Evolutionary conservation across 2,113 vertebrate genomes (phyloP), one percentile per base, ranked within the genome.

Genomic region (Nothoprocta pentlandii): DNA sequence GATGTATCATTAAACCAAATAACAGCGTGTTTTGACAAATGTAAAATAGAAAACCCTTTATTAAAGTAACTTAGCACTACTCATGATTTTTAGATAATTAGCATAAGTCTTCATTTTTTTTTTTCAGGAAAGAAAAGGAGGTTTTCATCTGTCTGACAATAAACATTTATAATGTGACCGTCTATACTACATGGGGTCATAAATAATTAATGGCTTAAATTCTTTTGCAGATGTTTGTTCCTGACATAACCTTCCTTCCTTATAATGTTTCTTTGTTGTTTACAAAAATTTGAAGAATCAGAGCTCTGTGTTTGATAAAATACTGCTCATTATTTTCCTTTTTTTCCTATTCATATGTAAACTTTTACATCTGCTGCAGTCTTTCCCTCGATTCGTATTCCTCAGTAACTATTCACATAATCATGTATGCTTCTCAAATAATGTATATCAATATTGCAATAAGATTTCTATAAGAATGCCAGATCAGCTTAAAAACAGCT

Each of bases 391-490:
- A 39, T 54, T 53, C 77, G 21, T 19, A 49, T 23, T 58, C 30
- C 34, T 34, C 34, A 77, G 63, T 16, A 30, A 26, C 75, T 74
- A 39, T 17, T 53, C 80, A 80, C 23, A 53, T 25, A 41, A 42
- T 34, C 12, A 74, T 46, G 49, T 88, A 83, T 70, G 73, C 17
- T 89, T 41, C 71, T 88, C 70, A 92, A 94, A 82, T 32, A 41
- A 76, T 67, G 34, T 75, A 59, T 85, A 90, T 78, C 94, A 92
- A 42, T 83, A 86, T 79, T 95, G 79, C 92, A 82, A 83, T 77
- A 79, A 46, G 32, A 87, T 90, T 80, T 92, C 88, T 92, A 78
- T 91, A 89, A 80, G 39, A 64, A 80, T 39, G 79, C 93, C 83
- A 95, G 71, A 41, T 83, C 36, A 58, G 78, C 78, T 85, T 90